Evolutionary conservation across 2,113 vertebrate genomes (phyloP), one percentile per base, ranked within the genome.

Genomic region (Ciconia maguari): DNA sequence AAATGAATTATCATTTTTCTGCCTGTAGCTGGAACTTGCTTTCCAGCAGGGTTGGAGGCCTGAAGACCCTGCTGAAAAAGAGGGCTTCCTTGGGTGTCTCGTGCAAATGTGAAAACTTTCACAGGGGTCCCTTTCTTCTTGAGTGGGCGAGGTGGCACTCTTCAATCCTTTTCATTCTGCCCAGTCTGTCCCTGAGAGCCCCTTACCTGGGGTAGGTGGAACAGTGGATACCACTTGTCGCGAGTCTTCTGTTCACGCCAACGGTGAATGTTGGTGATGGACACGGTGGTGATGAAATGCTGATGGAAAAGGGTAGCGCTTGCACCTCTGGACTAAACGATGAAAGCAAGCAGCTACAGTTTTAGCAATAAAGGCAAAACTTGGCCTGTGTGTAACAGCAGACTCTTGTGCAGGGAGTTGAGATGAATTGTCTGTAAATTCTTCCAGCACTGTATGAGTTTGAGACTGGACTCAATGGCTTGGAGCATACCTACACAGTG

Each of bases 221-320:
- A 11, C 25, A 8, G 32, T 4, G 38, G 13, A 3, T 61, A 9
- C 18, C 11, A 5, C 34, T 62, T 27, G 10, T 15, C 6, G 2
- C 11, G 74, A 16, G 22, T 32, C 42, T 20, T 9, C 2, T 6
- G 12, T 41, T 91, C 3, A 0, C 1, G 3, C 44, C 49, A 48
- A 1, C 64, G 17, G 27, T 36, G 42, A 29, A 6, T 5, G 14
- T 0, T 41, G 71, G 52, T 25, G 61, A 6, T 36, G 57, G 62
- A 24, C 17, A 0, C 1, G 18, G 18, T 42, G 85, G 51, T 1
- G 1, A 38, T 7, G 27, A 30, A 49, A 8, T 16, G 34, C 27
- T 42, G 71, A 27, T 38, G 48, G 38, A 46, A 46, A 16, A 41
- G n/a, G 38, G 26, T 17, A 64, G 41, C 11, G 0, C 22, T 34